Percentiles rank a stretch among this genome's conserved stretches.
phyloP scores from a whole-genome alignment of 2,888 invertebrate species.

The Plutella xylostella region DNA sequence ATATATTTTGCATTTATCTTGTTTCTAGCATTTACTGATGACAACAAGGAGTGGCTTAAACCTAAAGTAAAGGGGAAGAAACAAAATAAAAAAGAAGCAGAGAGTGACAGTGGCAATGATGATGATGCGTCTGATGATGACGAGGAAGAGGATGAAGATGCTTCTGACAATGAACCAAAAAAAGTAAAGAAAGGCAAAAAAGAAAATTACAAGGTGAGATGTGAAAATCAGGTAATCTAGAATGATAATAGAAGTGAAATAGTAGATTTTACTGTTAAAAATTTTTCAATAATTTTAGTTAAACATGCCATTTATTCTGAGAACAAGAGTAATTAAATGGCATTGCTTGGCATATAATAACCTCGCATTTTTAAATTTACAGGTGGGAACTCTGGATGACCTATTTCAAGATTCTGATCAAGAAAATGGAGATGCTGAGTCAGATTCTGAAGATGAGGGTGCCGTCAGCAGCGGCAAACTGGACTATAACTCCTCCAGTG shows the following conservation, averaged over 20 bases:
- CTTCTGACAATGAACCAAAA: constrained; percentile 28
- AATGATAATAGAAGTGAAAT: neutral
- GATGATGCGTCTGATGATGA: constrained; percentile 26
- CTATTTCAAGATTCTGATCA: constrained; percentile 61
- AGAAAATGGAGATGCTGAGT: constrained; percentile 38
- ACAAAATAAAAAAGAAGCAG: constrained; percentile 26
- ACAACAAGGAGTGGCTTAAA: constrained; percentile 78
- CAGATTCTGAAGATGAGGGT: constrained; percentile 36
- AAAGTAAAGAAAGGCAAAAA: constrained; percentile 24
- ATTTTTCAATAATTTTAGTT: no score
- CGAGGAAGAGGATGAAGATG: constrained; percentile 29
- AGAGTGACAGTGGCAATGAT: constrained; percentile 28
- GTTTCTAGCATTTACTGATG: constrained; percentile 73
- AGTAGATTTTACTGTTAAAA: no score
- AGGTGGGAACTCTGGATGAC: constrained; percentile 66
- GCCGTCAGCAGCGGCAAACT: constrained; percentile 30
- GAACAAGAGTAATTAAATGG: no score
- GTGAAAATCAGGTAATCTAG: no score
- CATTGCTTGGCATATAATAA: neutral
- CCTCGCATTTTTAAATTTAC: constrained; percentile 18
- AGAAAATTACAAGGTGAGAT: constrained; percentile 51
- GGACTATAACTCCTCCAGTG: constrained; percentile 46
- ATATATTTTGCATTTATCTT: neutral
- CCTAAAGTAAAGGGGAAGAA: constrained; percentile 54
- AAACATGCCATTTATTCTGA: no score